Conservation (phyloP, 2,797 vertebrate genomes). For the Onychomys torridus region DNA sequence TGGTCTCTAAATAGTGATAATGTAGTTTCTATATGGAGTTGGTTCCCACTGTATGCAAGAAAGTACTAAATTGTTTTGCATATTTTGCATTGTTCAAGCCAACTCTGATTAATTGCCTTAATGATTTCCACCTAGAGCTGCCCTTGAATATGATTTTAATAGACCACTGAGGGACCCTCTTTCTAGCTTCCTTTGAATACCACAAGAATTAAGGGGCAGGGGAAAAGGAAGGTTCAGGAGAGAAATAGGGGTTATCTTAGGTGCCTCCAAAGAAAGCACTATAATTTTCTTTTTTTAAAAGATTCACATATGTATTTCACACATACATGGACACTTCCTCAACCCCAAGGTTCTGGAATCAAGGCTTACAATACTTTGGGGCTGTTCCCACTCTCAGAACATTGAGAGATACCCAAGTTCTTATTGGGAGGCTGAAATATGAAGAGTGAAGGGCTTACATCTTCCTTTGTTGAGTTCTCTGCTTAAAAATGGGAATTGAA, state of each 20-base stretch:
- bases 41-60: not conserved
- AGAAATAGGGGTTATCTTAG: not conserved
- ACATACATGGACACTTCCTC: not conserved
- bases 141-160: not conserved
- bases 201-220: not conserved
- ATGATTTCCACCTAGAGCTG: not conserved
- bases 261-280: not conserved
- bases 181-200: not conserved
- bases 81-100: not conserved
- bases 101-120: not conserved
- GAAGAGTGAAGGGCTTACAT: not conserved
- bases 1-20: not conserved
- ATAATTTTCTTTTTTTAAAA: not conserved
- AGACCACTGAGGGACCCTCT: not conserved
- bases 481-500: not conserved
- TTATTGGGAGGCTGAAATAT: not conserved
- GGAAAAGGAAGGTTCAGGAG: not conserved
- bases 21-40: not conserved
- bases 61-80: not conserved
- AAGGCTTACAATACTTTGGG: not conserved
- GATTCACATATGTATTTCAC: not conserved
- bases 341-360: not conserved
- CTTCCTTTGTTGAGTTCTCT: not conserved
- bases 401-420: not conserved
- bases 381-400: not conserved